Evolutionary conservation across 2,797 vertebrate species (phyloP).

Genomic region (Liasis olivaceus): DNA sequence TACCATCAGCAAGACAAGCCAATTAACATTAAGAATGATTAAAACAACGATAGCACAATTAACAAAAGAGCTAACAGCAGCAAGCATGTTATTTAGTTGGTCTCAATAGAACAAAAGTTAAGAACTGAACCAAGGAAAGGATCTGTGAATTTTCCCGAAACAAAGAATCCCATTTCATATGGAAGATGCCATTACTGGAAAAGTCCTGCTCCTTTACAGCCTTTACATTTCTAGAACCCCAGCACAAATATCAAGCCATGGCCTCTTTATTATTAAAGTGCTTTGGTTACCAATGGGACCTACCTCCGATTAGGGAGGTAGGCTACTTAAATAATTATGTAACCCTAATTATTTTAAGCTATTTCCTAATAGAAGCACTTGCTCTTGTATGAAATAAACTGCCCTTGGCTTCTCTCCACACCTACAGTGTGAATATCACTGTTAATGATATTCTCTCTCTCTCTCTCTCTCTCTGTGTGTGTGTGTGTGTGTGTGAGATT

Average conservation of each 20-base stretch:
- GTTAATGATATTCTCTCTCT: too few species aligned
- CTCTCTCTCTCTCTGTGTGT: too few species aligned
- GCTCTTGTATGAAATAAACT: neutral
- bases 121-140: neutral
- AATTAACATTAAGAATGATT: neutral
- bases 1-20: neutral
- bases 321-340: too few species aligned
- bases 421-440: neutral
- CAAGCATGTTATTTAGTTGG: neutral
- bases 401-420: constrained; percentile 6
- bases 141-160: neutral
- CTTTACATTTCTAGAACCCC: neutral
- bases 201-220: neutral
- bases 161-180: neutral
- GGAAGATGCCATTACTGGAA: neutral
- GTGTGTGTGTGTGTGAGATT: neutral
- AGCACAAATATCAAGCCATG: neutral
- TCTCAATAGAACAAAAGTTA: neutral
- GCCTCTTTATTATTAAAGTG: neutral
- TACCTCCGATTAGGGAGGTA: neutral
- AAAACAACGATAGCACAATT: neutral
- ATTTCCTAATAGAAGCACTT: neutral
- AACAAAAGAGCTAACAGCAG: neutral
- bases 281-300: neutral
- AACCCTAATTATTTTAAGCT: constrained; percentile 5